Conservation (phyloP, 2,888 invertebrate genomes). For the Hyposoter dolosus region DNA sequence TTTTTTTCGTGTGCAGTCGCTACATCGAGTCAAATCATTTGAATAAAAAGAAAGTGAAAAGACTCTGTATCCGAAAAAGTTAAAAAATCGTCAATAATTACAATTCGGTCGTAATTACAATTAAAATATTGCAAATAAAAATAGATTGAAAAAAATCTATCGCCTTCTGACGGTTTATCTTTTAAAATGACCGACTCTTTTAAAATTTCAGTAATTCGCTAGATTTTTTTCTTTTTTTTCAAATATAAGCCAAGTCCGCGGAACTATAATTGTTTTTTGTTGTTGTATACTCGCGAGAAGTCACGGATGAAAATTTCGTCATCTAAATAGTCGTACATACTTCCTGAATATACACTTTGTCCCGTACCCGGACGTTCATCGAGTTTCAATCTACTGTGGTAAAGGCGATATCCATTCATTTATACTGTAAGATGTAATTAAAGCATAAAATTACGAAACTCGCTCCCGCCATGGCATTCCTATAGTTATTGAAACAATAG, state of each 20-base stretch:
- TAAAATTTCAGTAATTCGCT: neutral
- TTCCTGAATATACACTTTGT: slow-evolving; percentile 38
- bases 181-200: too few relatives aligned
- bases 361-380: slow-evolving; percentile 35
- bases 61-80: neutral
- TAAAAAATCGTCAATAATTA: neutral
- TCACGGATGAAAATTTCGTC: slow-evolving; percentile 31
- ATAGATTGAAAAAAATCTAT: neutral
- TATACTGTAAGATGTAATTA: slow-evolving; percentile 11
- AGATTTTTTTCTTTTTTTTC: neutral
- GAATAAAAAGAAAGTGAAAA: neutral
- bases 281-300: slow-evolving; percentile 6
- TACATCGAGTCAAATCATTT: neutral
- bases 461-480: slow-evolving; percentile 23
- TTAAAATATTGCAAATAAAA: neutral
- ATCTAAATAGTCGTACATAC: slow-evolving; percentile 28
- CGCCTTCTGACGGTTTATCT: neutral
- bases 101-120: neutral
- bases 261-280: neutral
- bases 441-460: slow-evolving; percentile 55
- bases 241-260: neutral
- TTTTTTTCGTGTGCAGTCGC: neutral
- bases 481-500: slow-evolving; percentile 37
- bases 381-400: slow-evolving; percentile 42
- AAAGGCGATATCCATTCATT: slow-evolving; percentile 13